Evolutionary conservation across 2,797 vertebrate species (phyloP), one percentile per base, ranked within the genome.

Genomic region (Sebastolobus alascanus): DNA sequence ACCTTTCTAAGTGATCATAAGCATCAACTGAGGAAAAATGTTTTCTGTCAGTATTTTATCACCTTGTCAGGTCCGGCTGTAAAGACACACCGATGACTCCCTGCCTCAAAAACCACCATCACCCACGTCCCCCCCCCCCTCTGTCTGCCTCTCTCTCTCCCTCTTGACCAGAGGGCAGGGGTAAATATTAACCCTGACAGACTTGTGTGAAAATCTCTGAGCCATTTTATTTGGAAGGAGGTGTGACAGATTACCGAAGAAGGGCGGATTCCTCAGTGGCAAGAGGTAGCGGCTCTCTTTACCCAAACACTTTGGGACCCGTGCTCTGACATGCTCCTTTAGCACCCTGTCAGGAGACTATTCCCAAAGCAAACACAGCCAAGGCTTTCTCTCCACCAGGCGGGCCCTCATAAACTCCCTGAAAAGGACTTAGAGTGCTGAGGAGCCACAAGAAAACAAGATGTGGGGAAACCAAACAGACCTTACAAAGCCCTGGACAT

Each of bases 151-250:
- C 79, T 68, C 72, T 81, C 66, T 56, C 73, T 75, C 73, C 83
- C 87, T 87, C 85, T 91, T 86, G 90, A 88, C 92, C 91, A 84
- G 84, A 92, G 94, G 94, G 92, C 90, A 95, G 93, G 92, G 83
- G 94, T 93, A 97, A 97, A 97, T 95, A 96, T 96, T 96, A 96
- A 96, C 96, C 95, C 94, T 96, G 94, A 96, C 95, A 95, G 93
- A 93, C 93, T 90, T 88, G 91, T 96, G 96, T 95, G 95, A 97
- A 97, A 96, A 95, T 94, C 94, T 95, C 92, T 93, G 88, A 91
- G 91, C 89, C 86, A 88, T 95, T 96, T 97, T 96, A 94, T 93
- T 93, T 91, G 83, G 83, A 92, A 75, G 92, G 91, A 93, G 94
- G 94, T 94, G 94, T 94, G 93, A 94, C 94, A 94, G 93, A 95